phyloP scores from a whole-genome alignment of 2,888 invertebrate species.

The Dendrolimus houi region DNA sequence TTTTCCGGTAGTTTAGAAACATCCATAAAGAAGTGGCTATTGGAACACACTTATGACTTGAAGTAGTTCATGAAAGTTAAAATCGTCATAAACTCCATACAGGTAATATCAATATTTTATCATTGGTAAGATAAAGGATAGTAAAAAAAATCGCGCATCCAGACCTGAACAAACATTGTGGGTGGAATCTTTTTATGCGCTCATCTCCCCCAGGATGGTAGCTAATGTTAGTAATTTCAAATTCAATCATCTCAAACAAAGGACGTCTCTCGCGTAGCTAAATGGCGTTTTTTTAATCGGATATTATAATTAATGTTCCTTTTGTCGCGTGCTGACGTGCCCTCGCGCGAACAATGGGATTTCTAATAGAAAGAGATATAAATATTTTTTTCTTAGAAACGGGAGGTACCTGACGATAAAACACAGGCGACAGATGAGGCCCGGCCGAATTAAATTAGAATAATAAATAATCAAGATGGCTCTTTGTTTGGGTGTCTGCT shows the following conservation, averaged over 20 bases:
- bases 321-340: constrained; percentile 75
- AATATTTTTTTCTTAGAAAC: constrained; percentile 69
- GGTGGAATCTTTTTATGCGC: constrained; percentile 35
- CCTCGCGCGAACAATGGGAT: constrained; percentile 74
- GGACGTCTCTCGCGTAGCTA: constrained; percentile 64
- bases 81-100: too few relatives aligned
- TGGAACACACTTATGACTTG: too few relatives aligned
- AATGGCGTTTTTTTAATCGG: constrained; percentile 76
- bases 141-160: constrained; percentile 21
- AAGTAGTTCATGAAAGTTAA: too few relatives aligned
- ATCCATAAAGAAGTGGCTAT: too few relatives aligned
- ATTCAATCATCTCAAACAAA: constrained; percentile 76
- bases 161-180: constrained; percentile 37
- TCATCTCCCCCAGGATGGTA: constrained; percentile 43
- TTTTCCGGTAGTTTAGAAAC: too few relatives aligned
- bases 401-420: constrained; percentile 72
- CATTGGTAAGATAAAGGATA: too few relatives aligned
- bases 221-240: constrained; percentile 67
- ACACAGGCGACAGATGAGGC: constrained; percentile 60
- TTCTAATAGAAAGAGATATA: constrained; percentile 74
- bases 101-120: too few relatives aligned
- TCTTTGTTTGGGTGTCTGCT: constrained; percentile 40
- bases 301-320: constrained; percentile 78
- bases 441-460: constrained; percentile 65
- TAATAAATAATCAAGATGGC: constrained; percentile 58